Percentiles rank a stretch among this genome's conserved stretches.
These are phyloP conservation scores for Hydropsyche tenuis DNA, from an alignment of 1,140 invertebrate species.

Conservation along the genomic window DNA sequence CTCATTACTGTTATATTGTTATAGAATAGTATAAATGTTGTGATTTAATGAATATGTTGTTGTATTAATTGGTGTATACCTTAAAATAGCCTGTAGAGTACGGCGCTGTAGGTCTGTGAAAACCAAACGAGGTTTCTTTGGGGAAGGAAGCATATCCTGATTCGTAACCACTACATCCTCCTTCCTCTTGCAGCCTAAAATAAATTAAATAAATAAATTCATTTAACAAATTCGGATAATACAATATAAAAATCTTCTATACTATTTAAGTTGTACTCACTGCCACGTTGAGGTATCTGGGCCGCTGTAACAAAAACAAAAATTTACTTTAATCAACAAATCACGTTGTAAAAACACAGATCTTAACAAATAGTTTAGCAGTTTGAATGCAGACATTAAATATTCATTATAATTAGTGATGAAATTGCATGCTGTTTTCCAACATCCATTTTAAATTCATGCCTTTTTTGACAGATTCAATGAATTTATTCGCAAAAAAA, in stretches of 20 bases:
- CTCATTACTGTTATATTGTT: not conserved
- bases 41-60: not conserved
- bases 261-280: conserved; percentile 66
- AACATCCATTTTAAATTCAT: conserved; percentile 8
- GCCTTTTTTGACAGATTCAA: not conserved
- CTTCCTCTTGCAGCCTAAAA: conserved; percentile 95
- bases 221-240: not conserved
- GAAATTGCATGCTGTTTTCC: conserved; percentile 12
- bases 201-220: not conserved
- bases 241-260: not conserved
- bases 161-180: conserved; percentile 80
- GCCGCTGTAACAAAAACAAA: conserved; percentile 78
- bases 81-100: conserved; percentile 99
- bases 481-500: not conserved
- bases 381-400: conserved; percentile 1
- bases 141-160: conserved; percentile 82
- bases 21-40: not conserved
- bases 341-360: too few species aligned
- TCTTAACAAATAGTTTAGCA: not conserved
- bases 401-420: conserved; percentile 1
- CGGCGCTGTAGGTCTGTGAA: conserved; percentile 99
- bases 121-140: conserved; percentile 99
- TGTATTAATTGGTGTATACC: conserved; percentile 66
- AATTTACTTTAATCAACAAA: not conserved
- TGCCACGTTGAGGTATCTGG: conserved; percentile 86